Percentiles rank a stretch among this genome's conserved stretches.
Evolutionary conservation across 1,140 invertebrate genomes (phyloP).

Genomic region (Trissolcus basalis): DNA sequence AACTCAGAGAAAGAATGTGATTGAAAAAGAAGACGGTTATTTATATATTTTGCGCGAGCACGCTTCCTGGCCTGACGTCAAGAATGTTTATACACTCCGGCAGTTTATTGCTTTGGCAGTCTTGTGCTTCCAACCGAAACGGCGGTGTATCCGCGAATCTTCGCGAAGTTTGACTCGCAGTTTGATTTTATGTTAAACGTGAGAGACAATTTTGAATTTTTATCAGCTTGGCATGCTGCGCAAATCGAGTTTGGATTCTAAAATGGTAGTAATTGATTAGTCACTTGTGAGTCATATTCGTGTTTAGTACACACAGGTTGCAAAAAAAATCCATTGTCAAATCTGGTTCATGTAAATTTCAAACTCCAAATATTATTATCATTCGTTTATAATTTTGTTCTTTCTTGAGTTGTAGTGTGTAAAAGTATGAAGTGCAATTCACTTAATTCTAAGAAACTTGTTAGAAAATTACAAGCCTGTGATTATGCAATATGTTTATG

Average conservation of each 20-base stretch:
- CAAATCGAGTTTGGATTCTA: constrained; percentile 65
- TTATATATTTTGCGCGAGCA: constrained; percentile 31
- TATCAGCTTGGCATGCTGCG: constrained; percentile 31
- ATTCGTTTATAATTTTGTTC: too few species aligned
- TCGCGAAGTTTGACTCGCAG: not conserved
- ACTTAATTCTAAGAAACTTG: too few species aligned
- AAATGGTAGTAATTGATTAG: constrained; percentile 54
- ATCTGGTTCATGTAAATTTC: too few species aligned
- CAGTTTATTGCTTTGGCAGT: constrained; percentile 38
- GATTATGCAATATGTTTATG: too few species aligned
- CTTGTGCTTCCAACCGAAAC: not conserved
- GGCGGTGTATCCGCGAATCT: not conserved
- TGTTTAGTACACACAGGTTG: not conserved
- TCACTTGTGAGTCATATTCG: constrained; percentile 2
- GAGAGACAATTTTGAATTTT: not conserved
- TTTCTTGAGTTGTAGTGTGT: too few species aligned
- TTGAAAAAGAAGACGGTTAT: constrained; percentile 20
- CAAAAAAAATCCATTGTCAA: too few species aligned
- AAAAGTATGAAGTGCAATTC: too few species aligned
- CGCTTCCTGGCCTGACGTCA: constrained; percentile 47
- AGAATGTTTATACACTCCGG: constrained; percentile 40
- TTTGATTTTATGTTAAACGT: not conserved
- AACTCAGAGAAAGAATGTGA: not conserved
- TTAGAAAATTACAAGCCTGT: too few species aligned
- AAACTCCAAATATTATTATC: too few species aligned